Base-by-base conservation (phyloP, 2,797 vertebrate species). In the Meda fulgida region DNA sequence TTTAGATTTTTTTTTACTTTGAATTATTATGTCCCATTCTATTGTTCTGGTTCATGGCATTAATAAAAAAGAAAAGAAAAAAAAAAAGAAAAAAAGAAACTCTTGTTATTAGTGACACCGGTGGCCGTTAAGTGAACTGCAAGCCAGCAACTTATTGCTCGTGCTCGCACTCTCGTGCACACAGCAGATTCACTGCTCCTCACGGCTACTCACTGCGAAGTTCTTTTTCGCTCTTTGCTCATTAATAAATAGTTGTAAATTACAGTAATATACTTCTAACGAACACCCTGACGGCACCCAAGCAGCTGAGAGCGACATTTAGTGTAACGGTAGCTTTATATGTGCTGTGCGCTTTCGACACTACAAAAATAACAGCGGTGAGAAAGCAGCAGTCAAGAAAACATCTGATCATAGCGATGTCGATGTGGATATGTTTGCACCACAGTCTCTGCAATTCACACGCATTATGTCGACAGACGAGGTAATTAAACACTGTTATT, bases 181-280 rank as follows among this genome's bases (percentile, higher is more conserved):
- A n/a, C n/a, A n/a, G n/a, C n/a, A n/a, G 9, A 55, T 58, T 11
- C 4, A n/a, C 4, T 26, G 2, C 4, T 11, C 23, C 0, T 46
- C 43, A 0, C 2, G n/a, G 11, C 11, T n/a, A 13, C 4, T 23
- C 21, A 26, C 1, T 2, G 11, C 2, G 2, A 26, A 60, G 4
- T 26, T 26, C 2, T 60, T 60, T 60, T 60, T 60, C 11, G 0
- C 4, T 13, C 2, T 60, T 60, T 26, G n/a, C 5, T 26, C 21
- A 14, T 26, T 2, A 29, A 26, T 16, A 63, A 16, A 14, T 29
- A 63, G n/a, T 29, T 29, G 26, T 26, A 29, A n/a, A n/a, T n/a
- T 63, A 11, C 11, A 63, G 58, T 2, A 13, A 29, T 63, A 7
- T 26, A 63, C 10, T 63, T 29, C 29, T 29, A 63, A 63, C 5